These are phyloP conservation scores for Stictonetta naevosa DNA, from an alignment of 2,113 vertebrate species.

Conservation along the genomic window DNA sequence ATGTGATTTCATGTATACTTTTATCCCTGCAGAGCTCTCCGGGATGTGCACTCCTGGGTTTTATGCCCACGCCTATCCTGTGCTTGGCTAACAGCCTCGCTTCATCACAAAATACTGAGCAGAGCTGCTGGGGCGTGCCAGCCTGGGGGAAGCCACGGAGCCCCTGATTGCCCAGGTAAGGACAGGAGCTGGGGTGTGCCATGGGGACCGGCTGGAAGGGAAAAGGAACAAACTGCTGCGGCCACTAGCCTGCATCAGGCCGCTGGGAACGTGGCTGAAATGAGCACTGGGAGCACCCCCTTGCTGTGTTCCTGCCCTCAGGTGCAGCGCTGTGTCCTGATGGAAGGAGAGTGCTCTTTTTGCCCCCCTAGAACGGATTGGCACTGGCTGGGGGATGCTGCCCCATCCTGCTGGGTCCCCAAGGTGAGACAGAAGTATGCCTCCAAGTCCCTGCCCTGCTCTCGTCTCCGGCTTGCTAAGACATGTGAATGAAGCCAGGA, in stretches of 20 bases:
- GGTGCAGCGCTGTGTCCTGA: fast-evolving
- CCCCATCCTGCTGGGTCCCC: neutral
- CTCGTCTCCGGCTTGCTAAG: neutral
- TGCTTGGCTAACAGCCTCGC: neutral
- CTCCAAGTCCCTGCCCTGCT: neutral
- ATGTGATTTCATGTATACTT: too few relatives aligned
- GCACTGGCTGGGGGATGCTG: neutral
- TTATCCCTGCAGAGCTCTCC: neutral
- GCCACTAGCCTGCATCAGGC: neutral
- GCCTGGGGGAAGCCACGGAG: fast-evolving
- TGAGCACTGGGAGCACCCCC: neutral
- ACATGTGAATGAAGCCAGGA: neutral
- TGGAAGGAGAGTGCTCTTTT: neutral
- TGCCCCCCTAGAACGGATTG: neutral
- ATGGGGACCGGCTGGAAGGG: neutral
- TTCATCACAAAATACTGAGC: fast-evolving
- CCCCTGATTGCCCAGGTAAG: neutral
- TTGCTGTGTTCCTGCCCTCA: neutral
- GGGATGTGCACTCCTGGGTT: neutral
- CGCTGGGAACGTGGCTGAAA: neutral
- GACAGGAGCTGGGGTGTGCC: neutral
- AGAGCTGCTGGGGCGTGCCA: fast-evolving
- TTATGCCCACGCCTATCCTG: fast-evolving
- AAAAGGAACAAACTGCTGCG: fast-evolving
- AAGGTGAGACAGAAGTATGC: neutral